Conservation (phyloP, 2,113 vertebrate genomes). For the Pedionomus torquatus region DNA sequence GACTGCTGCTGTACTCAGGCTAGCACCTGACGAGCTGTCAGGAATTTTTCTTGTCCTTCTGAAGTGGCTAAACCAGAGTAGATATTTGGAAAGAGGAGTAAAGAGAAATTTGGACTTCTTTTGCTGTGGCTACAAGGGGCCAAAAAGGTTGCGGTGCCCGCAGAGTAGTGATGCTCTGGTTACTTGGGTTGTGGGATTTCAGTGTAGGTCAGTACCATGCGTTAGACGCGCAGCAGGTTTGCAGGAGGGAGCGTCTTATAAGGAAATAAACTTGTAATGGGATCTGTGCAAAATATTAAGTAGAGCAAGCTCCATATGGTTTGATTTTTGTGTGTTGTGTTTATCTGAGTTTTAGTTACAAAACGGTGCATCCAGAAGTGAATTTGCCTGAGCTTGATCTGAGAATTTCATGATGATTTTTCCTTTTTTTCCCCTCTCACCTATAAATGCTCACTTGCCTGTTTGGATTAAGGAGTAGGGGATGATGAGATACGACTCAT, state of each 20-base stretch:
- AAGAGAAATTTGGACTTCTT: neutral
- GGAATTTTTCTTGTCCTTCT: neutral
- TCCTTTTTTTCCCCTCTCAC: rapidly evolving
- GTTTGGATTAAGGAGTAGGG: neutral
- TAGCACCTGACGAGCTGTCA: neutral
- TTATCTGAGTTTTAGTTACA: neutral
- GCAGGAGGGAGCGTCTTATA: neutral
- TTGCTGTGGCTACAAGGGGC: neutral
- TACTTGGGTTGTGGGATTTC: neutral
- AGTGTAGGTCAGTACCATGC: neutral
- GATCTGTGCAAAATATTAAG: neutral
- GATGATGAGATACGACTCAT: neutral
- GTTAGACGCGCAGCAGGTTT: neutral
- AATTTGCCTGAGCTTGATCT: neutral
- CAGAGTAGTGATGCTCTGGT: neutral
- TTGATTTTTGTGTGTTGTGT: neutral
- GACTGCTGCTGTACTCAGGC: neutral
- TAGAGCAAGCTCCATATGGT: neutral
- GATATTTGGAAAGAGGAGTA: rapidly evolving
- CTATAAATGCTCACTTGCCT: neutral
- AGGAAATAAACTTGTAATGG: neutral
- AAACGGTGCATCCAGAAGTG: no score
- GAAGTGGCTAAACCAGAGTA: neutral
- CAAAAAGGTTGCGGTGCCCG: neutral
- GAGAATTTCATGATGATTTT: neutral